Evolutionary conservation across 2,888 invertebrate species (phyloP).

Genomic region (Bombylius major): DNA sequence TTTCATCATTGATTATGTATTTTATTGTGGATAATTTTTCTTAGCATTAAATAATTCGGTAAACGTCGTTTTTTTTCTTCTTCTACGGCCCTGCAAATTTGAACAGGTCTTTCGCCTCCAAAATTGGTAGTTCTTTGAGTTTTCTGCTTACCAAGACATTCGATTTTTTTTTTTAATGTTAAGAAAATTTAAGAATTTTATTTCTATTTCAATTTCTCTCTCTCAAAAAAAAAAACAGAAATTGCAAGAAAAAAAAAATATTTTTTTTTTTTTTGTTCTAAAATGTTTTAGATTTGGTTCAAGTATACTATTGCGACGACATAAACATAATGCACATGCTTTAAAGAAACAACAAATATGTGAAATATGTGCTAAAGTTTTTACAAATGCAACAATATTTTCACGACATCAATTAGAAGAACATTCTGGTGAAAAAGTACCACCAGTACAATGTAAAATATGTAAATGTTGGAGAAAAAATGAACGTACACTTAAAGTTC

Average conservation of each 20-base stretch:
- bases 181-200: too few species aligned
- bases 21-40: too few species aligned
- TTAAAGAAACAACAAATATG: slow-evolving; percentile 13
- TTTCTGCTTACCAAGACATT: too few species aligned
- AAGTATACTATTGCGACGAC: slow-evolving; percentile 7
- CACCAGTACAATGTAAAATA: slow-evolving; percentile 15
- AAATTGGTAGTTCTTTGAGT: too few species aligned
- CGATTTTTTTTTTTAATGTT: too few species aligned
- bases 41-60: too few species aligned
- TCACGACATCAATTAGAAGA: slow-evolving; percentile 16
- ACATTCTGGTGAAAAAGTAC: slow-evolving; percentile 13
- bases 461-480: slow-evolving; percentile 18
- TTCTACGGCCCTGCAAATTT: too few species aligned
- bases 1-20: too few species aligned
- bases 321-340: slow-evolving; percentile 8
- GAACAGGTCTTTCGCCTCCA: too few species aligned
- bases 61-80: too few species aligned
- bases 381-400: slow-evolving; percentile 16
- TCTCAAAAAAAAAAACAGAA: too few species aligned
- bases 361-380: slow-evolving; percentile 17
- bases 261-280: background rate
- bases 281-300: slow-evolving; percentile 4
- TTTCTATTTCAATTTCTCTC: too few species aligned
- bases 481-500: slow-evolving; percentile 16
- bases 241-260: background rate